Evolutionary conservation across 2,113 vertebrate genomes (phyloP).

Genomic region (Sylvietta virens): DNA sequence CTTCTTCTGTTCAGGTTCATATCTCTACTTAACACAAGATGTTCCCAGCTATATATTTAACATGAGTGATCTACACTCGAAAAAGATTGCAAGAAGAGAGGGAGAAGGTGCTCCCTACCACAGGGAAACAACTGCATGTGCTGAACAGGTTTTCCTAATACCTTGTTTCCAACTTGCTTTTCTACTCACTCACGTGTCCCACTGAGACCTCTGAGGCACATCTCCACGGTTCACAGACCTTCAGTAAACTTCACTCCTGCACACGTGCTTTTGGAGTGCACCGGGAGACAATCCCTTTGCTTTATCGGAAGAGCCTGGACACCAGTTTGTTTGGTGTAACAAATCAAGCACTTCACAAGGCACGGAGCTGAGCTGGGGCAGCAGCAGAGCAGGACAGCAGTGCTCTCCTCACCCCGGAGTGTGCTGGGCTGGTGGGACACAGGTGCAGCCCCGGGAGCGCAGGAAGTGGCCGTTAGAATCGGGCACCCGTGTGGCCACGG

Average conservation of each 20-base stretch:
- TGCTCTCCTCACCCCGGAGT: neutral
- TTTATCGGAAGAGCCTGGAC: neutral
- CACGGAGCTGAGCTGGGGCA: neutral
- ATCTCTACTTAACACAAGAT: conserved; percentile 55
- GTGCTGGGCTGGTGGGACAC: neutral
- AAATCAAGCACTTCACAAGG: neutral
- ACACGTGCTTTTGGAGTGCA: neutral
- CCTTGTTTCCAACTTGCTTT: neutral
- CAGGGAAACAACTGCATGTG: neutral
- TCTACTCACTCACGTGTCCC: neutral
- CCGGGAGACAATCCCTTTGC: neutral
- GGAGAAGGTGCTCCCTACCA: neutral
- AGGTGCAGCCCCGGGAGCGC: neutral
- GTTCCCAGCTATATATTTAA: conserved; percentile 46
- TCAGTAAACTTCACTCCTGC: neutral
- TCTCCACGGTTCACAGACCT: neutral
- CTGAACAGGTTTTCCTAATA: neutral
- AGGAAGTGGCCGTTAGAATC: conserved; percentile 3
- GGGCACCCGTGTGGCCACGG: neutral
- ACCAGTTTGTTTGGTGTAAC: accelerated
- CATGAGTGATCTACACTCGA: conserved; percentile 30
- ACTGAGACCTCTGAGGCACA: neutral
- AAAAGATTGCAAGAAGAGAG: neutral
- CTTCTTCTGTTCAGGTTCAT: conserved; percentile 59
- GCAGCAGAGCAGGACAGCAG: neutral